These are phyloP conservation scores for Diploptera punctata DNA, from an alignment of 2,888 invertebrate species.

Conservation along the genomic window DNA sequence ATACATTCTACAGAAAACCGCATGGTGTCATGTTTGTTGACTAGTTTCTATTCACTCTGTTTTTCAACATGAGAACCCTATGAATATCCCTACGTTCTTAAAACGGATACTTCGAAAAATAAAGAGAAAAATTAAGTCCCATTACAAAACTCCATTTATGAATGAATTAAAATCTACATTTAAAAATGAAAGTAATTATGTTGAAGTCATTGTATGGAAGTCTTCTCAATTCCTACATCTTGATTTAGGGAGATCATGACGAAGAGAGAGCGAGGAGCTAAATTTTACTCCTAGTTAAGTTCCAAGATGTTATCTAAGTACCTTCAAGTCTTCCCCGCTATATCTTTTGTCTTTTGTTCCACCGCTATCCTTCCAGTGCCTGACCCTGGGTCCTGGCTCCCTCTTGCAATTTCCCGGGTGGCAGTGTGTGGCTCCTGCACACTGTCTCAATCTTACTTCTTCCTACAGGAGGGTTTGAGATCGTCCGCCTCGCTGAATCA, in stretches of 20 bases:
- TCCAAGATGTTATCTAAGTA: conserved; percentile 28
- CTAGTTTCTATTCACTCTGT: no score
- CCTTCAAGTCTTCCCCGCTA: background rate
- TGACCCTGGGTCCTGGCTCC: conserved; percentile 6
- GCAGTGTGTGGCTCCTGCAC: background rate
- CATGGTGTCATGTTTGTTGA: no score
- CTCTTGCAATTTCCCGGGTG: conserved; percentile 3
- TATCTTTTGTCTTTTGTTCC: conserved; percentile 15
- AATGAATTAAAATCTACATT: background rate
- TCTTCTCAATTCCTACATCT: background rate
- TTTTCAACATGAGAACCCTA: no score
- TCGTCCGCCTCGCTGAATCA: conserved; percentile 12
- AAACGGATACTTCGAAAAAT: no score
- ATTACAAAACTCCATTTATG: background rate
- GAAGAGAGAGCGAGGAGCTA: conserved; percentile 4
- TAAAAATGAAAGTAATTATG: conserved; percentile 1
- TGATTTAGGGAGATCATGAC: conserved; percentile 13
- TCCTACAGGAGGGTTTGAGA: background rate
- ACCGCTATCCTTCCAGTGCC: background rate
- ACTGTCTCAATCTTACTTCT: conserved; percentile 21
- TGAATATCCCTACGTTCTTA: no score
- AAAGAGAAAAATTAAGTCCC: no score
- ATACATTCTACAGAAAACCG: no score
- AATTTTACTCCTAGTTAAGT: conserved; percentile 32
- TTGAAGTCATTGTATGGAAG: background rate